Evolutionary conservation across 2,113 vertebrate genomes (phyloP), one percentile per base, ranked within the genome.

Genomic region (Picathartes gymnocephalus): DNA sequence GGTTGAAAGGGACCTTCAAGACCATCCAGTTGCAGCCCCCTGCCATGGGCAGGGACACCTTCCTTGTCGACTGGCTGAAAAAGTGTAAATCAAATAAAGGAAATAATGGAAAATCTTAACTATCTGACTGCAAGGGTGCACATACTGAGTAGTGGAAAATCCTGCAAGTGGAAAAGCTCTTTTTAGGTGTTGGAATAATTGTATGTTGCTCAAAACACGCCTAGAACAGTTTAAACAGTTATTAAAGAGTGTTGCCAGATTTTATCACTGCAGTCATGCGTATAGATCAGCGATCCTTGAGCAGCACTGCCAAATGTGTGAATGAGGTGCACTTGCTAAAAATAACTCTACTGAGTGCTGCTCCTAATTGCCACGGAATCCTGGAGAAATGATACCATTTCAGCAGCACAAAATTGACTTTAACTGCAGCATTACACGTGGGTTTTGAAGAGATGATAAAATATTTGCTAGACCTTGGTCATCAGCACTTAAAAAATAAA

Each of bases 81-180:
- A 94, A 74, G 92, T 93, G 78, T 64, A 65, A 84, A 90, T 83
- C 60, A 94, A 97, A 96, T 77, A 35, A 91, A 91, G 87, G 95
- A 97, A 98, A 98, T 98, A 95, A 97, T 97, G 98, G 98, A 98
- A 98, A 98, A 97, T 96, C 82, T 90, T 96, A 97, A 95, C 97
- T 95, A 17, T 71, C 50, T 23, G 9, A 73, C 82, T 89, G 50
- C 77, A 81, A 51, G 97, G 88, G 97, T 98, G 69, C 98, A 96
- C 97, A 95, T 97, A 96, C 89, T 92, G 97, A 98, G 97, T 90
- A 98, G 97, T 81, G 97, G 98, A 98, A 98, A 99, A 98, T 98
- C 92, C 95, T 92, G 91, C 95, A 94, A 98, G 94, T 98, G 98
- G 98, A 98, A 98, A 98, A 98, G 95, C 95, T 97, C 66, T 83